A percentile compares a stretch with the other conserved stretches of the same genome.
phyloP scores from a whole-genome alignment of 2,797 vertebrate genomes.

The Bradypodion pumilum region DNA sequence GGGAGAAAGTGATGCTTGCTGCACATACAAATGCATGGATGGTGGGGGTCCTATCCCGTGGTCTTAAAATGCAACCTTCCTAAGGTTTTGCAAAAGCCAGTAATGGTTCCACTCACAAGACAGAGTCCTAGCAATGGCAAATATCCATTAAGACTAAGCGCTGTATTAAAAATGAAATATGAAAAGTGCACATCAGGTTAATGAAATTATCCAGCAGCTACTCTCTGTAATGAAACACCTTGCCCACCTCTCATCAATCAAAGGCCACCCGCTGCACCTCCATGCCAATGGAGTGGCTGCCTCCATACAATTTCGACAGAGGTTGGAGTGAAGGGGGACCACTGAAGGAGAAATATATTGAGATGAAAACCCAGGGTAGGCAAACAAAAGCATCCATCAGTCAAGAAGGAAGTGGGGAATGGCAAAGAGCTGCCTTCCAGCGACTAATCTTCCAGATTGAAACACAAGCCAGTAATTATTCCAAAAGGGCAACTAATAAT shows the following conservation, averaged over 20 bases:
- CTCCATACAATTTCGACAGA: slow-evolving; percentile 4
- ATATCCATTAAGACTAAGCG: slow-evolving; percentile 36
- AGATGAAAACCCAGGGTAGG: neutral
- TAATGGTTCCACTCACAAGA: slow-evolving; percentile 46
- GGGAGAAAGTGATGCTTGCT: slow-evolving; percentile 45
- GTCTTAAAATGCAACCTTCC: slow-evolving; percentile 63
- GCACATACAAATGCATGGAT: slow-evolving; percentile 57
- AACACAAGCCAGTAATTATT: slow-evolving; percentile 54
- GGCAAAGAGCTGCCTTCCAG: slow-evolving; percentile 34
- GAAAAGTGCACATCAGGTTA: slow-evolving; percentile 56
- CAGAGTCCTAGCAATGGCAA: slow-evolving; percentile 55
- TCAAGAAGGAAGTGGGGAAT: neutral
- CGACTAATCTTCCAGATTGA: slow-evolving; percentile 50
- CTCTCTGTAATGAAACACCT: slow-evolving; percentile 52
- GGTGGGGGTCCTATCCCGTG: slow-evolving; percentile 49
- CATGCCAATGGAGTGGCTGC: slow-evolving; percentile 4
- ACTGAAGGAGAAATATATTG: neutral
- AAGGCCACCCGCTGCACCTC: slow-evolving; percentile 38
- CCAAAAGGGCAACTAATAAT: slow-evolving; percentile 54
- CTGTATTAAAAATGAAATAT: slow-evolving; percentile 57
- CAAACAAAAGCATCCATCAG: slow-evolving; percentile 51
- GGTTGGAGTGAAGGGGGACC: neutral
- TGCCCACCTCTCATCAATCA: slow-evolving; percentile 22
- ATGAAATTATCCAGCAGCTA: slow-evolving; percentile 61
- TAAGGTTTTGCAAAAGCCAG: slow-evolving; percentile 51